These are phyloP conservation scores for Numenius phaeopus DNA, from an alignment of 2,797 vertebrate species.

Conservation along the genomic window DNA sequence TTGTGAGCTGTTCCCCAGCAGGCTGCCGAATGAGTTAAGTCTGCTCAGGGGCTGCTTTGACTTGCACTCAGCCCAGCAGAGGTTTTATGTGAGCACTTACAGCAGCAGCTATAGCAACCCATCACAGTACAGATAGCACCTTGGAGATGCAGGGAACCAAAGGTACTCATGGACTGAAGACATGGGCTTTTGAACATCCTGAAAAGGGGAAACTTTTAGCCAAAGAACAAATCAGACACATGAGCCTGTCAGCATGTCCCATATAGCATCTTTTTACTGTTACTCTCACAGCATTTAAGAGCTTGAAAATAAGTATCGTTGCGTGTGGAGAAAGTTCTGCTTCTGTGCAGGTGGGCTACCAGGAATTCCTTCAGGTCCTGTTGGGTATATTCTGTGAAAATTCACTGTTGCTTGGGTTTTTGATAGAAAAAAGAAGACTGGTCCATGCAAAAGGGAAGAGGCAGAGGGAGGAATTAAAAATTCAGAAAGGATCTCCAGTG, in stretches of 20 bases:
- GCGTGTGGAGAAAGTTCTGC: neutral
- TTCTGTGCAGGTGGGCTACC: neutral
- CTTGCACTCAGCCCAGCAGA: neutral
- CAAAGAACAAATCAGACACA: neutral
- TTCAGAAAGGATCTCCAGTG: neutral
- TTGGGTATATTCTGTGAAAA: neutral
- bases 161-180: neutral
- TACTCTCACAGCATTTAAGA: neutral
- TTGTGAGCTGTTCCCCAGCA: neutral
- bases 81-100: slow-evolving; percentile 10
- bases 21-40: neutral
- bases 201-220: neutral
- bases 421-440: neutral
- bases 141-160: neutral
- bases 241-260: neutral
- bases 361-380: neutral
- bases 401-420: neutral
- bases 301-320: neutral
- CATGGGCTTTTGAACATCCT: neutral
- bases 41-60: neutral
- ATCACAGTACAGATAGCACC: neutral
- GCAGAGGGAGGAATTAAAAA: neutral
- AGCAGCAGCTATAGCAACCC: neutral
- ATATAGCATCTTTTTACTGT: neutral
- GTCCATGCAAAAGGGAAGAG: neutral